Evolutionary conservation across 2,797 vertebrate species (phyloP).

Genomic region (Nannoperca australis): DNA sequence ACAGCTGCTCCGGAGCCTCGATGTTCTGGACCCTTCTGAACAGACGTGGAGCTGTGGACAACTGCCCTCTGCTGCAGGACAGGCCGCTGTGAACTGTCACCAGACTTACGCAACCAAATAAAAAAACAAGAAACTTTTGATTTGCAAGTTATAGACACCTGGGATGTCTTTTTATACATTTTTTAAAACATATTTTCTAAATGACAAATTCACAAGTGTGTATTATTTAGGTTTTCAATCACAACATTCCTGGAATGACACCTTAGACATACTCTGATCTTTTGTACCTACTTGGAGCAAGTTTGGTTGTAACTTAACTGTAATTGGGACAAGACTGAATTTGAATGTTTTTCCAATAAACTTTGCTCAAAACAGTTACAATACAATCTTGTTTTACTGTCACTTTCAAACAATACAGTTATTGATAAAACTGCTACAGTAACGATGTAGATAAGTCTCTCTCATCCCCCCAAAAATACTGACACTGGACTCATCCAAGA

Average conservation of each 20-base stretch:
- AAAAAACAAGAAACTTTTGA: slow-evolving; percentile 35
- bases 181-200: slow-evolving; percentile 47
- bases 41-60: slow-evolving; percentile 76
- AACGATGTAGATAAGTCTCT: not conserved
- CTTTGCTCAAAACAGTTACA: slow-evolving; percentile 21
- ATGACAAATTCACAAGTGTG: slow-evolving; percentile 29
- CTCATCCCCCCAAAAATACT: not conserved
- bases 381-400: not conserved
- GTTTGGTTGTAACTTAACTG: slow-evolving; percentile 27
- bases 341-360: slow-evolving; percentile 70
- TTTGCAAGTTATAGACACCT: slow-evolving; percentile 21
- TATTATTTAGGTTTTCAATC: slow-evolving; percentile 43
- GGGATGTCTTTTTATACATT: slow-evolving; percentile 66
- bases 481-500: not conserved
- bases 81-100: slow-evolving; percentile 76
- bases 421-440: not conserved
- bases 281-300: slow-evolving; percentile 48
- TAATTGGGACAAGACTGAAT: slow-evolving; percentile 34
- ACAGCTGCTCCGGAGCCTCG: slow-evolving; percentile 67
- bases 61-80: slow-evolving; percentile 87
- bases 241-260: slow-evolving; percentile 1
- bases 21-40: slow-evolving; percentile 84
- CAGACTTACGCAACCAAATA: slow-evolving; percentile 2
- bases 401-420: not conserved
- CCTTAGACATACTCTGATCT: slow-evolving; percentile 25